Evolutionary conservation across 2,113 vertebrate genomes (phyloP), one percentile per base, ranked within the genome.

Genomic region (Martes martes): DNA sequence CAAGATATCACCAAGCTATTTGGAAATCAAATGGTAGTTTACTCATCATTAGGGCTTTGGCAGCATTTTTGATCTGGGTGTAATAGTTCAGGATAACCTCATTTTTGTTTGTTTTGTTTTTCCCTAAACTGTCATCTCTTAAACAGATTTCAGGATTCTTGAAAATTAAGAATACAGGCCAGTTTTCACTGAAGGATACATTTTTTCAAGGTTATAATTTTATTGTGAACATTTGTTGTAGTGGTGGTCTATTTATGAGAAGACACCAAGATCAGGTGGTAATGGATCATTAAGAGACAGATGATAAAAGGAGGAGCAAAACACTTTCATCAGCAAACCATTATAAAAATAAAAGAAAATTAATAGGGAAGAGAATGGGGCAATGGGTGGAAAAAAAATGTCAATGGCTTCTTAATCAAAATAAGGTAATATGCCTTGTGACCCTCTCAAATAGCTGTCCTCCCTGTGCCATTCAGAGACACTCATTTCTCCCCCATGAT

Each of bases 1-100:
- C 95, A 93, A 95, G 82, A 97, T 28, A 94, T 78, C 47, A 87
- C 39, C 33, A 95, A 92, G 23, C 50, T 95, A 97, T 95, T 45
- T 95, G 82, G 95, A 97, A 96, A 95, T 94, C 24, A 96, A 97
- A 96, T 71, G 57, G 45, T 45, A 84, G 61, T 95, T 97, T 94
- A 82, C 52, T 96, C 79, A 57, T 86, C 79, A 93, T 28, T 95
- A 63, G 42, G 10, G 80, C 92, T 76, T 89, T 87, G 80, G 36
- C 15, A 89, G 36, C 50, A 55, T 89, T 95, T 97, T 23, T 80
- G 9, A 78, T 86, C 23, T 73, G 21, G 28, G 4, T 88, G 36
- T 80, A 83, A 84, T 86, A 61, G 5, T 45, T 95, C 59, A 90
- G 28, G 50, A 96, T 87, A 79, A 88, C 9, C 6, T 78, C 0